Evolutionary conservation across 2,888 invertebrate species (phyloP), one percentile per base, ranked within the genome.

Genomic region (Synanthedon andrenaeformis): DNA sequence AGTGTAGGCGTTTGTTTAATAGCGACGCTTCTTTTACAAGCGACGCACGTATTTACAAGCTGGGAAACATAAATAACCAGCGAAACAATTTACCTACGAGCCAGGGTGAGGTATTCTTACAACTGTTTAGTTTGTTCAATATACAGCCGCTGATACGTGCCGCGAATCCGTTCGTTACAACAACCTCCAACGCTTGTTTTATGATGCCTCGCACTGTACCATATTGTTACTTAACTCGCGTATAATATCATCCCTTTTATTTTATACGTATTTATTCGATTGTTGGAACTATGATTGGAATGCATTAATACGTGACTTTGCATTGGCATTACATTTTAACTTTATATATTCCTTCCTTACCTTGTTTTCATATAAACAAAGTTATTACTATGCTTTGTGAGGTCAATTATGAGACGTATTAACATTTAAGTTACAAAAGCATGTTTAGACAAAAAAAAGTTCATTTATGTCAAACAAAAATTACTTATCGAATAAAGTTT

Each of bases 101-200:
- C 67, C 63, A 60, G 73, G 69, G 75, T 76, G 76, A 81, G 82
- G 78, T 81, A 82, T 83, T 84, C 83, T 84, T 83, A 83, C 82
- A 83, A 74, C 81, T 79, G 84, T 84, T 82, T 81, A 82, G 82
- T 82, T 82, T 79, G 82, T 81, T 82, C 80, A 79, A 82, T 82
- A 82, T 74, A 80, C 82, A 74, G 68, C 66, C 67, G 63, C 61
- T 58, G 64, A 62, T 69, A 83, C 83, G 84, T 85, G 84, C 72
- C 64, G 57, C 61, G 84, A 82, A 84, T 84, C 70, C 62, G 23
- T 41, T 28, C 35, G 10, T 35, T 35, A 35, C 35, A 35, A 35
- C 35, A 35, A 35, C 35, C 35, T 35, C 35, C 35, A 10, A 13
- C 41, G 59, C 64, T 62, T 68, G 70, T 64, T 74, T 77, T 79